Evolutionary conservation across 2,113 vertebrate genomes (phyloP), one percentile per base, ranked within the genome.

Genomic region (Orycteropus afer): DNA sequence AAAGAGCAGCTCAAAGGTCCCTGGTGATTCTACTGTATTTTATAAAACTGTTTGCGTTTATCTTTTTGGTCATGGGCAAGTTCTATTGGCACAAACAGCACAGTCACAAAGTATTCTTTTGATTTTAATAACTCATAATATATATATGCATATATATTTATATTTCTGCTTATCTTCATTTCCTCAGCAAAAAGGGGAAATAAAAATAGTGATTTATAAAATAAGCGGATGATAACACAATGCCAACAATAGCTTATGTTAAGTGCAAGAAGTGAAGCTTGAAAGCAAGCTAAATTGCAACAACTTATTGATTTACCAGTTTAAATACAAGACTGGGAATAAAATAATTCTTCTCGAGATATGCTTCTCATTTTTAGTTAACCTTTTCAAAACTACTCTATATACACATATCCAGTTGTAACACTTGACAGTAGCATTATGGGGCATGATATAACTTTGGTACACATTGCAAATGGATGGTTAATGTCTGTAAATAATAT

Each of bases 291-390:
- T 98, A 96, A 98, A 98, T 98, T 98, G 98, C 98, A 98, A 98
- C 98, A 98, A 98, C 97, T 97, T 98, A 98, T 98, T 98, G 97
- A 98, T 98, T 98, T 97, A 98, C 98, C 97, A 98, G 97, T 98
- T 99, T 99, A 99, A 99, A 99, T 99, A 99, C 98, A 98, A 98
- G 98, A 99, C 98, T 98, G 98, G 98, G 98, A 99, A 99, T 98
- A 98, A 99, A 99, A 99, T 99, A 98, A 98, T 98, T 98, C 94
- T 98, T 97, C n/a, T n/a, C n/a, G 98, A 99, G 98, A 99, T 98
- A 97, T 51, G 94, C 79, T 98, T 96, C 96, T 97, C 97, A 98
- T 95, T 97, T 96, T 95, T 95, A 97, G 95, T 95, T 98, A 97
- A 98, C 97, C 95, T 95, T 95, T 95, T 93, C 97, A 97, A 98